A percentile compares a stretch with the other conserved stretches of the same genome.
phyloP scores from a whole-genome alignment of 2,888 invertebrate genomes.

The Harmothoe impar region DNA sequence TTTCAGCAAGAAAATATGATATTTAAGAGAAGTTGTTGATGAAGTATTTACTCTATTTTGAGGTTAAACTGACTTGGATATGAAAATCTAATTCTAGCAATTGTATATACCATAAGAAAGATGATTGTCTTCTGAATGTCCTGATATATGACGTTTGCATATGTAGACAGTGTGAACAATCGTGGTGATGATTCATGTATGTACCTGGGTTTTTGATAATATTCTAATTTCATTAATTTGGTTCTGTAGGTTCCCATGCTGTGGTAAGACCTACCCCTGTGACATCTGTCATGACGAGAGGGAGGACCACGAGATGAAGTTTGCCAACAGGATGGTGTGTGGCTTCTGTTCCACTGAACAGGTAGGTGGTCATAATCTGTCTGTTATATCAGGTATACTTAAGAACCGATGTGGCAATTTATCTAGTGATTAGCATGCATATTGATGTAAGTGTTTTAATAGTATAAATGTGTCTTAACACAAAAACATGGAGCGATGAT shows the following conservation, averaged over 20 bases:
- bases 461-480: no score
- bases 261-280: constrained; percentile 84
- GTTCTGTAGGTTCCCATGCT: constrained; percentile 84
- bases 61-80: not conserved
- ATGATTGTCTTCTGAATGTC: no score
- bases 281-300: constrained; percentile 83
- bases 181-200: no score
- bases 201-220: not conserved
- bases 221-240: not conserved
- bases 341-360: constrained; percentile 84
- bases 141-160: no score
- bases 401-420: no score
- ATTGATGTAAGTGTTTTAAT: no score
- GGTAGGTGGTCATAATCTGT: constrained; percentile 74
- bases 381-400: no score
- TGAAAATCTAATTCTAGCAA: not conserved
- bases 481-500: no score
- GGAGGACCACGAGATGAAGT: constrained; percentile 83
- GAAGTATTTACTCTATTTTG: no score
- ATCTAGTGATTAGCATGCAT: no score
- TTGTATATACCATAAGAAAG: no score
- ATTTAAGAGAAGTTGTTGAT: not conserved
- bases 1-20: not conserved
- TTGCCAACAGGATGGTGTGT: constrained; percentile 84
- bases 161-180: no score